Conservation (phyloP, 2,888 invertebrate genomes). For the Metopia argyrocephala region DNA sequence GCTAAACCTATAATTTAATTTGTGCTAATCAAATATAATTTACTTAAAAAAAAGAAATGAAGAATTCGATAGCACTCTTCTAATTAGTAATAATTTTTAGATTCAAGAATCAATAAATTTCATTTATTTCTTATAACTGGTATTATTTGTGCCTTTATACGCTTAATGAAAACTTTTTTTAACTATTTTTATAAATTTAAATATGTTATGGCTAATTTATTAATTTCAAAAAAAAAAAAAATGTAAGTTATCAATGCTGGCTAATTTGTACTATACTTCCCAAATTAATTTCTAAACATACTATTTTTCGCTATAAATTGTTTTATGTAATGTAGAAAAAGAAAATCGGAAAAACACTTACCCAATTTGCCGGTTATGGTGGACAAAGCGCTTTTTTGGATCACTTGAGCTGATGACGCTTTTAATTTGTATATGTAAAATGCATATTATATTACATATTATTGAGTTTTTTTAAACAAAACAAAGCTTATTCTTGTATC, state of each 20-base stretch:
- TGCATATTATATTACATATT: constrained; percentile 70
- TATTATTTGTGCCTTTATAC: not conserved
- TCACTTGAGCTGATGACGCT: constrained; percentile 79
- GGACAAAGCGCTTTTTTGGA: constrained; percentile 93
- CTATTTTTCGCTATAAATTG: not conserved
- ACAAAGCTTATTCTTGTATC: constrained; percentile 44
- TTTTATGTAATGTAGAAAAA: not conserved
- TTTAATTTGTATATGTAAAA: constrained; percentile 75
- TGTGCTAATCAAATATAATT: constrained; percentile 71
- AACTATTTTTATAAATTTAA: not conserved
- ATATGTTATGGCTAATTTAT: not conserved
- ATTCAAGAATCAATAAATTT: no score
- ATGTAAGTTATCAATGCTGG: no score
- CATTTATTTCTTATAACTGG: no score
- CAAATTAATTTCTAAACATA: not conserved
- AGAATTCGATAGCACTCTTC: no score
- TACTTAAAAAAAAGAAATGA: not conserved
- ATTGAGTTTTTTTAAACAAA: constrained; percentile 62
- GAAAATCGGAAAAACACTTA: constrained; percentile 82
- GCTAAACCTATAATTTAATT: constrained; percentile 85
- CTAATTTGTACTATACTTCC: not conserved
- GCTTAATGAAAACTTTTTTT: not conserved
- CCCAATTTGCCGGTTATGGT: constrained; percentile 94
- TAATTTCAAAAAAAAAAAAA: not conserved
- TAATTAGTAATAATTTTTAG: no score